These are phyloP conservation scores for Potorous gilbertii DNA, from an alignment of 2,797 vertebrate species.

Conservation along the genomic window DNA sequence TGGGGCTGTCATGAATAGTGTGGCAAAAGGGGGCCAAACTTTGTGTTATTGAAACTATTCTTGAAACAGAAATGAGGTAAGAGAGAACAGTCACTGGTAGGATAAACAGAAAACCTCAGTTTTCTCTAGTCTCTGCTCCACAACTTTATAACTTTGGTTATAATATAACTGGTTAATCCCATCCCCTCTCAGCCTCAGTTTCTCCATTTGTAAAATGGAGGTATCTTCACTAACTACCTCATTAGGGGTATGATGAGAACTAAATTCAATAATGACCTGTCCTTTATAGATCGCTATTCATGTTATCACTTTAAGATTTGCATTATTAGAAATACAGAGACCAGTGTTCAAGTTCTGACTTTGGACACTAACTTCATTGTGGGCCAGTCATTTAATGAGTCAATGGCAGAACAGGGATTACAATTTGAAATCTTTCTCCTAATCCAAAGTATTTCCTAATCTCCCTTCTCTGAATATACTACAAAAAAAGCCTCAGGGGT, in stretches of 20 bases:
- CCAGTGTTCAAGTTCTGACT: neutral
- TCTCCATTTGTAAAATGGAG: neutral
- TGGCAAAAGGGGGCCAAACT: neutral
- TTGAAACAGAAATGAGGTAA: neutral
- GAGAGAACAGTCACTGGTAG: neutral
- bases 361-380: neutral
- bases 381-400: neutral
- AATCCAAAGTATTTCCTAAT: neutral
- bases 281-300: neutral
- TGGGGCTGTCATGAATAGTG: neutral
- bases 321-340: neutral
- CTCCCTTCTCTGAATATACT: neutral
- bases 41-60: conserved; percentile 15
- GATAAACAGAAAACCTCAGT: neutral
- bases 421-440: neutral
- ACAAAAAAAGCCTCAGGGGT: neutral
- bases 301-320: neutral
- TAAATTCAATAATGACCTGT: neutral
- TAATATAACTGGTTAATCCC: neutral
- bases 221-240: neutral
- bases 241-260: too few relatives aligned
- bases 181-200: neutral
- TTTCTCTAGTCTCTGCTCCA: neutral
- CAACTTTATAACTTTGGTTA: neutral
- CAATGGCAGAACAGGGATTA: neutral